Base-by-base conservation (phyloP, 30 jellyfish, hydroid and myxozoan genomes). In the Aurelia aurita region DNA sequence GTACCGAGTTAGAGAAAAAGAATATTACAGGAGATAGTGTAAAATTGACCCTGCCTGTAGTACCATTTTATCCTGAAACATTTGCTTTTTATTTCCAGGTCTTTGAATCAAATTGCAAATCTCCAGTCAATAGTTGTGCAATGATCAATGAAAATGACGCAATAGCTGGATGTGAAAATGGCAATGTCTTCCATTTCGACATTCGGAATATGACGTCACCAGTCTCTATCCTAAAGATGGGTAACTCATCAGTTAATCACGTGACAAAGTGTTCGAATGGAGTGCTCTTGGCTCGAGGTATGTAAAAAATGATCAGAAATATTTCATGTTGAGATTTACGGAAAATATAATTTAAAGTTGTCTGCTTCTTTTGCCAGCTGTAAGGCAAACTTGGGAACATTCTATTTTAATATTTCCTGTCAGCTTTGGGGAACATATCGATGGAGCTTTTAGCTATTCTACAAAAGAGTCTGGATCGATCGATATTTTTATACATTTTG, bases 61-160 rank as follows among this genome's bases (percentile, higher is more conserved):
- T 58, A 58, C 13, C 2, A 8, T 58, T 23, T 10, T 14, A 2
- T 23, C 13, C 12, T n/a, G 28, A 58, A n/a, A 49, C 29, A 23
- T 22, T 19, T 58, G 18, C 34, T 21, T 5, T n/a, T 61, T 39
- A 20, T 49, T 43, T 22, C 22, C 87, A 90, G 97, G 39, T 84
- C 7, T 90, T 82, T 44, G 44, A 69, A 13, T 21, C 32, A 7
- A 44, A 59, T 1, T 90, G 88, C 47, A 51, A 54, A 1, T 82
- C 95, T 3, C 85, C 97, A 22, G 85, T 90, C 47, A 84, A 75
- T 79, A 51, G 84, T 57, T 90, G 97, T 43, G 79, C 63, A 25
- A 74, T 82, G 26, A 45, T 66, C 3, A 60, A 46, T 16, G 97
- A 90, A 8, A 35, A 47, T 59, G 66, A 72, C 4, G 39, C 85